Evolutionary conservation across 2,113 vertebrate genomes (phyloP).

Genomic region (Sorex fumeus): DNA sequence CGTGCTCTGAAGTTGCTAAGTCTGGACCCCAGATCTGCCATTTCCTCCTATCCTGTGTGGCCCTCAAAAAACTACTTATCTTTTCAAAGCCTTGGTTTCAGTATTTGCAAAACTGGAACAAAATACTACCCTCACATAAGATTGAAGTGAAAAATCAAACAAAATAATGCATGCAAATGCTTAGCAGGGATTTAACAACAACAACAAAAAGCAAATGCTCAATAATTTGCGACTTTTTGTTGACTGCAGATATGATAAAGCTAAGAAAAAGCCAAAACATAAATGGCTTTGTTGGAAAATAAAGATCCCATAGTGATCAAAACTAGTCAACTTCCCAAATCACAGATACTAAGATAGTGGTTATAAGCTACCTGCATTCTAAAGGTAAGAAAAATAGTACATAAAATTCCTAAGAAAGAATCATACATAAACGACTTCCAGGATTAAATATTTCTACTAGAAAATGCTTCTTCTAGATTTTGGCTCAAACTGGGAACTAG

Average conservation of each 20-base stretch:
- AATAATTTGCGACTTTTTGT: not conserved
- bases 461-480: slow-evolving; percentile 5
- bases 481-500: not conserved
- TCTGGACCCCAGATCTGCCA: not conserved
- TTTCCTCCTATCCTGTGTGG: not conserved
- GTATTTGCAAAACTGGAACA: slow-evolving; percentile 7
- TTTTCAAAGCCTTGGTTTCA: slow-evolving; percentile 2
- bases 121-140: not conserved
- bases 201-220: not conserved
- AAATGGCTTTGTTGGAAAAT: slow-evolving; percentile 41
- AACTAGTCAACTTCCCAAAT: not conserved
- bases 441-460: not conserved
- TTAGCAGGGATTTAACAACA: not conserved
- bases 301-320: slow-evolving; percentile 23
- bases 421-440: not conserved
- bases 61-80: slow-evolving; percentile 33
- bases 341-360: not conserved
- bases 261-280: not conserved
- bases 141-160: slow-evolving; percentile 21
- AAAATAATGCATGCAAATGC: slow-evolving; percentile 33
- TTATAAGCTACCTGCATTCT: not conserved
- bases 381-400: slow-evolving; percentile 30
- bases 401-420: not conserved
- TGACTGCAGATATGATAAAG: too few relatives aligned
- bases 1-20: not conserved